Evolutionary conservation across 2,113 vertebrate species (phyloP).

Genomic region (Sciurus niger): DNA sequence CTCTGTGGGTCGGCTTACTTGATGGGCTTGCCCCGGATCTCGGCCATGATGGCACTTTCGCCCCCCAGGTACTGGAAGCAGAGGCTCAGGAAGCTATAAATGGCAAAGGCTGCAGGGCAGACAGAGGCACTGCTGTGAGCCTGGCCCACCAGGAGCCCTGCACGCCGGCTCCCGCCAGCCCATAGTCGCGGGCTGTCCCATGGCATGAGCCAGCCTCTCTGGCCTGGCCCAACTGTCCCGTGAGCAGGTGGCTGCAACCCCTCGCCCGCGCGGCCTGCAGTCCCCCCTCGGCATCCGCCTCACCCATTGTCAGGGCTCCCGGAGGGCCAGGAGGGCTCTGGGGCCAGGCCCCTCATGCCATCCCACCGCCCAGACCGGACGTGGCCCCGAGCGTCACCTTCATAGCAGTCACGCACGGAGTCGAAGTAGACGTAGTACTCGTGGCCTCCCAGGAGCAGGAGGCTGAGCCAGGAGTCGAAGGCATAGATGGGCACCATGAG

Average conservation of each 20-base stretch:
- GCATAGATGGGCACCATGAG: slow-evolving; percentile 96
- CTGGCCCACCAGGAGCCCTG: fast-evolving
- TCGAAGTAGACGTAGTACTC: slow-evolving; percentile 97
- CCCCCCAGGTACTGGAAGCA: slow-evolving; percentile 98
- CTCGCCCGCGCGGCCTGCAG: background rate
- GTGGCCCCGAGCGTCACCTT: slow-evolving; percentile 90
- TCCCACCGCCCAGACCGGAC: fast-evolving
- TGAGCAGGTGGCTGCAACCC: background rate
- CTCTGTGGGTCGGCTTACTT: slow-evolving; percentile 88
- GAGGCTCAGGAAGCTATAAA: slow-evolving; percentile 98
- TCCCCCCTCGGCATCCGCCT: no score
- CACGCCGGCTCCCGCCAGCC: background rate
- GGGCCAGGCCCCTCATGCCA: no score
- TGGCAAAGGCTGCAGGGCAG: slow-evolving; percentile 94
- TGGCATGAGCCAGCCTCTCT: background rate
- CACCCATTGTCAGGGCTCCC: no score
- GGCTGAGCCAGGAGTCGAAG: slow-evolving; percentile 98
- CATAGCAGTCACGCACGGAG: slow-evolving; percentile 96
- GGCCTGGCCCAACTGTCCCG: background rate
- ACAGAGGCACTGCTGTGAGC: background rate
- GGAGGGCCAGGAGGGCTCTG: background rate
- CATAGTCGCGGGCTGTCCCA: background rate
- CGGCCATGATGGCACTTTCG: slow-evolving; percentile 97
- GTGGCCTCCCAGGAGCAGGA: slow-evolving; percentile 95
- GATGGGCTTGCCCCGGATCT: slow-evolving; percentile 96